Base-by-base conservation (phyloP, 2,888 invertebrate genomes). In the Sphecodes monilicornis region DNA sequence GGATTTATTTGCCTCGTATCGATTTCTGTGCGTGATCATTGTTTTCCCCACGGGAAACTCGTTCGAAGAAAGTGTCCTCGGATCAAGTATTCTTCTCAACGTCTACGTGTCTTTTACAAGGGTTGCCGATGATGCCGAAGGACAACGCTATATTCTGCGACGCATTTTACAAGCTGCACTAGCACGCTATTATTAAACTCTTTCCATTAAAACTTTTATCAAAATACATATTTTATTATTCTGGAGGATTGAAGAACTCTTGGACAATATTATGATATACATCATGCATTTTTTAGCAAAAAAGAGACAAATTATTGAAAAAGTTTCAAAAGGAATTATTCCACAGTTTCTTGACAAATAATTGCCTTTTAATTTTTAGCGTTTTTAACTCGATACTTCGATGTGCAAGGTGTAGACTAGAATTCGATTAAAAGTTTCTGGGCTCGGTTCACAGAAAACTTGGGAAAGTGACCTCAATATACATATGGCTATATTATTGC, bases 21-120 rank as follows among this genome's bases (percentile, higher is more conserved):
- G 26, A 57, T 26, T 13, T 13, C 13, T 26, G 26, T 26, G 57
- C 57, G 26, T 57, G 57, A 57, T 57, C 57, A 26, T 57, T 57
- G 57, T 57, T 26, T 57, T 26, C 57, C 5, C 13, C 26, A 4
- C 26, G 57, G 4, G 57, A 57, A 57, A 5, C 57, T 57, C 57
- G 57, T 57, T 26, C 13, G 57, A 26, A 57, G 57, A 57, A 57
- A 57, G 13, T 57, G 57, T 57, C 57, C 57, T 57, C 57, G 57
- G 57, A 11, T 13, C 57, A 13, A 57, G 57, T 26, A 26, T 26
- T 57, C 57, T 57, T 57, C 57, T 57, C 26, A 57, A 57, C 57
- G 57, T 57, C 57, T 57, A n/a, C 57, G 57, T 57, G 57, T 57
- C 57, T 13, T 26, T 57, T 26, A 26, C 57, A 57, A 26, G 26